Evolutionary conservation across 2,113 vertebrate species (phyloP).

Genomic region (Marmota flaviventris): DNA sequence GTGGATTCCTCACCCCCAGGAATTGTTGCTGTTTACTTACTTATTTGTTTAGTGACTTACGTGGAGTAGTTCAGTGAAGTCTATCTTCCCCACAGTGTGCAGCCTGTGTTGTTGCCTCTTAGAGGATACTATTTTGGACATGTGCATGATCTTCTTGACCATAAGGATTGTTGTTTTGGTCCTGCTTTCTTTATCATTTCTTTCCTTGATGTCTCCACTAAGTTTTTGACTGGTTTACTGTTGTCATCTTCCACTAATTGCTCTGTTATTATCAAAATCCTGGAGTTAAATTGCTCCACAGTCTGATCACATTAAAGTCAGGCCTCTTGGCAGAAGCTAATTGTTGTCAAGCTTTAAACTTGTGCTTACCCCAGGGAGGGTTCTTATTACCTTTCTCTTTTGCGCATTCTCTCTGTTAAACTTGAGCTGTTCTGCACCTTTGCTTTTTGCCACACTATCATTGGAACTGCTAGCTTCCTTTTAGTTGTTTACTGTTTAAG

Average conservation of each 20-base stretch:
- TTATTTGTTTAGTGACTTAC: not conserved
- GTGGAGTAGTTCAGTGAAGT: not conserved
- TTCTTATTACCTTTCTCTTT: constrained; percentile 34
- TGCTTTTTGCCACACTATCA: not conserved
- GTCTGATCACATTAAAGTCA: constrained; percentile 23
- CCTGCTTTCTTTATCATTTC: not conserved
- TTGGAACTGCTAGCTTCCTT: not conserved
- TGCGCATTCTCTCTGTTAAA: not conserved
- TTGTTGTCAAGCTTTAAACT: constrained; percentile 20
- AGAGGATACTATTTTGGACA: not conserved
- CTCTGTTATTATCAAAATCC: constrained; percentile 39
- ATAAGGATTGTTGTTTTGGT: not conserved
- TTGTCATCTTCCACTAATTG: constrained; percentile 45
- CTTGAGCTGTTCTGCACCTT: constrained; percentile 10
- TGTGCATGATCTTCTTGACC: not conserved
- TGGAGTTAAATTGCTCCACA: constrained; percentile 22
- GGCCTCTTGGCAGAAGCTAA: not conserved
- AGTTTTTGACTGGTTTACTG: constrained; percentile 45
- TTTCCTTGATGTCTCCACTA: not conserved
- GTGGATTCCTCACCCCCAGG: not conserved
- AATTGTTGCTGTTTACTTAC: not conserved
- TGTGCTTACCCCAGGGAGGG: not conserved
- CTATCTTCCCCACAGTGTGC: not conserved
- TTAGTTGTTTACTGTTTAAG: not conserved
- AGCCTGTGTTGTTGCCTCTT: not conserved